Conservation (phyloP, 1,140 invertebrate species). For the Rhopalosiphum maidis region DNA sequence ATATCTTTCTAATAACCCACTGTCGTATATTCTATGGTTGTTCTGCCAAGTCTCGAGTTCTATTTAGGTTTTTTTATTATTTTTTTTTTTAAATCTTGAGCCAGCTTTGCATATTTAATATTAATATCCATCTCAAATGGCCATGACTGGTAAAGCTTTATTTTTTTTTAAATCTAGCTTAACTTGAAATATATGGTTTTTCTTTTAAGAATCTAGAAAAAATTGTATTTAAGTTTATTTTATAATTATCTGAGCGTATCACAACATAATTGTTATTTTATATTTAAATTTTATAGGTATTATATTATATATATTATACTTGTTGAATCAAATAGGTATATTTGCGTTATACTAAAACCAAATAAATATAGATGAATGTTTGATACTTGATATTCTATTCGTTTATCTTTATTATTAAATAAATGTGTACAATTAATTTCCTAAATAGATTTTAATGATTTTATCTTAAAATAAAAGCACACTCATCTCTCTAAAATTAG, state of each 20-base stretch:
- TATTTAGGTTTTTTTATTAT: background rate
- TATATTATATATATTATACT: background rate
- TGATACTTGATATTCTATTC: background rate
- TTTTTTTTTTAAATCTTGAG: background rate
- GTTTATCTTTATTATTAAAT: background rate
- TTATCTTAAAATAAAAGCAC: background rate
- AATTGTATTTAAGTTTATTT: background rate
- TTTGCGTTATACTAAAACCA: background rate
- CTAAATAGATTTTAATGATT: background rate
- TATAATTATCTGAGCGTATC: background rate
- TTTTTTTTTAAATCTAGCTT: background rate
- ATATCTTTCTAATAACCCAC: background rate
- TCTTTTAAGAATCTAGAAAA: background rate
- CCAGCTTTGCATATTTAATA: slow-evolving; percentile 29
- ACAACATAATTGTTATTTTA: background rate
- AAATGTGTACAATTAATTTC: background rate
- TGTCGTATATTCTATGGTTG: slow-evolving; percentile 27
- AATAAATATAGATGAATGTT: background rate
- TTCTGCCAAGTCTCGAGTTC: background rate
- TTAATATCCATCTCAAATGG: slow-evolving; percentile 33
- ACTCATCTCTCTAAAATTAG: background rate
- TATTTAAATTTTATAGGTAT: background rate
- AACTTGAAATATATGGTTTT: slow-evolving; percentile 6
- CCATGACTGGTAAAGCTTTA: slow-evolving; percentile 5
- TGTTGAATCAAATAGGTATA: background rate